These are phyloP conservation scores for Trichosurus vulpecula DNA, from an alignment of 2,797 vertebrate species.

Conservation along the genomic window DNA sequence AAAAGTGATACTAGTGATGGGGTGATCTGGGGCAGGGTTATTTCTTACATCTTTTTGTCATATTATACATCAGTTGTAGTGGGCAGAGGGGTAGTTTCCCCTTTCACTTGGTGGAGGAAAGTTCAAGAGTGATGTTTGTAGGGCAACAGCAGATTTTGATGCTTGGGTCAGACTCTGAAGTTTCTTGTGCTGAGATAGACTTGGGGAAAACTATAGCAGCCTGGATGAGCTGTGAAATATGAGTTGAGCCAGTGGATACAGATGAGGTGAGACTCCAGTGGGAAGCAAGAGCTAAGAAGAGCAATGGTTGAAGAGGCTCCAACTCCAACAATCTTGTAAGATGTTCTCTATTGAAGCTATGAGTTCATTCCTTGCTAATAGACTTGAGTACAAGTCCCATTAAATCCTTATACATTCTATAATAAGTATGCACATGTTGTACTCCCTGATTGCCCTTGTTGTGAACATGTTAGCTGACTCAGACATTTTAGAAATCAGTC, in stretches of 20 bases:
- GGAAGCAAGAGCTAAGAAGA: background rate
- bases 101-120: background rate
- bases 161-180: background rate
- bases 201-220: background rate
- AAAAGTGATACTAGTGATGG: background rate
- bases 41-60: constrained; percentile 27
- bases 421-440: background rate
- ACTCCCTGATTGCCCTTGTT: background rate
- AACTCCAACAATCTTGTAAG: background rate
- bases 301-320: background rate
- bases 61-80: background rate
- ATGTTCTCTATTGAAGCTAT: background rate
- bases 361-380: background rate
- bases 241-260: background rate
- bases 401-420: background rate
- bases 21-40: background rate
- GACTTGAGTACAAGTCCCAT: background rate
- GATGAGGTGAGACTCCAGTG: background rate
- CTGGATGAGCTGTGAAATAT: background rate
- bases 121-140: background rate
- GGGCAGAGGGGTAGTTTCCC: background rate
- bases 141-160: background rate
- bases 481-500: background rate
- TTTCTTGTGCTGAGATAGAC: background rate
- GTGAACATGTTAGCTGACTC: background rate